Evolutionary conservation across 2,888 invertebrate genomes (phyloP).

Genomic region (Gasteruption jaculator): DNA sequence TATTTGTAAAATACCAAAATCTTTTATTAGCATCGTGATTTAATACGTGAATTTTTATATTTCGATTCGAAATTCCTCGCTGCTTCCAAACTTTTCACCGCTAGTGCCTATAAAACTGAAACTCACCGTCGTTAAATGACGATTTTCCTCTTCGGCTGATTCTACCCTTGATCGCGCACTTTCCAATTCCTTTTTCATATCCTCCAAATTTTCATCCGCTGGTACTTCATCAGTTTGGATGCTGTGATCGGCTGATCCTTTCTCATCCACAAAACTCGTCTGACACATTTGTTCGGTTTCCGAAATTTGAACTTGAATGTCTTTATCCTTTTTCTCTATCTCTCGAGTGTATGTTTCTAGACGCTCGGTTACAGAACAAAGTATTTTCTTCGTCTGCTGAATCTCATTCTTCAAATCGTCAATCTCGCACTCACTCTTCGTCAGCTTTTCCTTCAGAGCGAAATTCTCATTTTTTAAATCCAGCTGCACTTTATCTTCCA

Average conservation of each 20-base stretch:
- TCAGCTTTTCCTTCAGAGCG: constrained; percentile 25
- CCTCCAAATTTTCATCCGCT: constrained; percentile 16
- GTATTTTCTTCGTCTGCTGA: constrained; percentile 24
- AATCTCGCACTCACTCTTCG: constrained; percentile 22
- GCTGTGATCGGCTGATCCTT: too few species aligned
- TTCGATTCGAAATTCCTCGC: too few species aligned
- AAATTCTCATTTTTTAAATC: constrained; percentile 24
- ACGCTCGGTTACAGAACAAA: constrained; percentile 25
- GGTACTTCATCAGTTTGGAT: constrained; percentile 25
- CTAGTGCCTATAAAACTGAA: too few species aligned
- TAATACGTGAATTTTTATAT: too few species aligned
- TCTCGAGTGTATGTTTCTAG: constrained; percentile 18
- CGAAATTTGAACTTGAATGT: constrained; percentile 10
- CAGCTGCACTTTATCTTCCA: neutral
- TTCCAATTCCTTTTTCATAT: constrained; percentile 16
- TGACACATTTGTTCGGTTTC: constrained; percentile 22
- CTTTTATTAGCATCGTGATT: too few species aligned
- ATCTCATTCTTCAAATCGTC: constrained; percentile 23
- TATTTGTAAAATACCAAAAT: too few species aligned
- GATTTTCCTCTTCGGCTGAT: constrained; percentile 8
- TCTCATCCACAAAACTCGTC: constrained; percentile 21
- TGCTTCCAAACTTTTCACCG: too few species aligned
- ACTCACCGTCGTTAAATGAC: too few species aligned
- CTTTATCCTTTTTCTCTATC: constrained; percentile 11
- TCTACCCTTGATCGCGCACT: neutral